Evolutionary conservation across 2,797 vertebrate genomes (phyloP), one percentile per base, ranked within the genome.

Genomic region (Rhadinocentrus ornatus): DNA sequence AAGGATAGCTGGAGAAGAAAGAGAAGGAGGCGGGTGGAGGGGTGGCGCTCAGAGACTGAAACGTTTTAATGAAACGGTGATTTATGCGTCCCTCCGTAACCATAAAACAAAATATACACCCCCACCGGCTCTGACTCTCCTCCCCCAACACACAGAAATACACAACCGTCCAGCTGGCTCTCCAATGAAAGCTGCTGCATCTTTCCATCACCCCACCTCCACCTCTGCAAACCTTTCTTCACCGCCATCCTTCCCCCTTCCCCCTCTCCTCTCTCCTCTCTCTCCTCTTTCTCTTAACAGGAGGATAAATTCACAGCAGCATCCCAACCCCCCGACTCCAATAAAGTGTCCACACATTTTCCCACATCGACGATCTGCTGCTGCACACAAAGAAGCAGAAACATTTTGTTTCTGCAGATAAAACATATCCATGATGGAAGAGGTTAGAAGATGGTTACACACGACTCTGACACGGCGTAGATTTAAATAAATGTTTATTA

Each of bases 41-140:
- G 48, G 39, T 41, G 69, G 66, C 16, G 61, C 74, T 77, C 29
- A 11, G 82, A 83, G 86, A 78, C 83, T 71, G 77, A 81, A 71
- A 85, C 75, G 71, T 75, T 90, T 92, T 92, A 92, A 93, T 93
- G 89, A 93, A 93, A 88, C 78, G 26, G 84, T 91, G 93, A 93
- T 93, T 93, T 92, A 93, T 91, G 84, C 86, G 50, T 85, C 86
- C 80, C 88, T 83, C 70, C 66, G 68, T 81, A 86, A 86, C 87
- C 91, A 91, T 93, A 93, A 93, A 92, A 90, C 74, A 88, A 90
- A 89, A 92, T 85, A 86, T 89, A 91, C 75, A 75, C 85, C 82
- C 86, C 86, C 84, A 79, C 71, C 60, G 69, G 78, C 85, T 76
- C 41, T 69, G 69, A 73, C 76, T 71, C 77, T 60, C 85, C 84